phyloP scores from a whole-genome alignment of 2,113 vertebrate species.

The Brachyhypopomus gauderio region DNA sequence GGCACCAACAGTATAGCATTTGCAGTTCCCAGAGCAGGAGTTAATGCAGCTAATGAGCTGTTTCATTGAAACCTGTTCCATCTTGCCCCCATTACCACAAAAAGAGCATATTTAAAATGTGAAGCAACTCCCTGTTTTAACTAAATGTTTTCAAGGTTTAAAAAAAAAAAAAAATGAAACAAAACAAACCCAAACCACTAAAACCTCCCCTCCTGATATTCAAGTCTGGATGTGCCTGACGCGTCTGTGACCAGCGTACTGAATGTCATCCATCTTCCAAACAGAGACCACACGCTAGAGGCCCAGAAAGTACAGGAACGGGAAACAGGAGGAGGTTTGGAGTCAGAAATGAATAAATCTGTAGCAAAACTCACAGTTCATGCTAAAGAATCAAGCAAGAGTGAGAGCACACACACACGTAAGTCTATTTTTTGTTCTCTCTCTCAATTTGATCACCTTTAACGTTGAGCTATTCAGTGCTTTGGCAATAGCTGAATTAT shows the following conservation, averaged over 20 bases:
- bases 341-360: conserved; percentile 43
- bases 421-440: too few relatives aligned
- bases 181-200: too few relatives aligned
- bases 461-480: too few relatives aligned
- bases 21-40: conserved; percentile 53
- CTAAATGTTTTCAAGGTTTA: not conserved
- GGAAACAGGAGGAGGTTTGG: conserved; percentile 2
- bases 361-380: conserved; percentile 64
- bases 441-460: too few relatives aligned
- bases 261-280: too few relatives aligned
- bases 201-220: too few relatives aligned
- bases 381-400: conserved; percentile 38
- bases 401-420: too few relatives aligned
- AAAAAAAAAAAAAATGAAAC: not conserved
- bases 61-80: conserved; percentile 31
- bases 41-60: conserved; percentile 45
- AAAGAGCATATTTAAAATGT: not conserved
- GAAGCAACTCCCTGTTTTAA: not conserved
- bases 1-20: conserved; percentile 54
- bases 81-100: conserved; percentile 22
- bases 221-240: too few relatives aligned
- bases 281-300: not conserved
- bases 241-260: too few relatives aligned
- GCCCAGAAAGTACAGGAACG: not conserved
- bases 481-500: too few relatives aligned